Percentiles rank a stretch among this genome's conserved stretches.
Conservation (phyloP, 2,113 vertebrate genomes). For the Chinchilla lanigera region DNA sequence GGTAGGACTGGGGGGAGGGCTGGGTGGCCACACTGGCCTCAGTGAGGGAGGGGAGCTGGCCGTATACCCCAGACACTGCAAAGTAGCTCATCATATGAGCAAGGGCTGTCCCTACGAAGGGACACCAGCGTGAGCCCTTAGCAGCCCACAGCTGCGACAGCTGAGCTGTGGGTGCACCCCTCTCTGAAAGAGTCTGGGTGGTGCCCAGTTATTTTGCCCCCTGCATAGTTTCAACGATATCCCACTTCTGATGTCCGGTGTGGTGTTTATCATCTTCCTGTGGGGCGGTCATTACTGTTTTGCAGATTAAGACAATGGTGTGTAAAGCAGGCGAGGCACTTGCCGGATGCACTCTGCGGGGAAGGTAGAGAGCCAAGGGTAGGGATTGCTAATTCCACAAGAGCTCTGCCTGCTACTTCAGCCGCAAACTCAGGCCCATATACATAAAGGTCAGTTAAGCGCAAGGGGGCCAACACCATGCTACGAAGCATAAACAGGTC, state of each 20-base stretch:
- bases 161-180: background rate
- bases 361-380: background rate
- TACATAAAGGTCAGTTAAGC: background rate
- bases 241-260: background rate
- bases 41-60: too few relatives aligned
- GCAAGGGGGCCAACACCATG: background rate
- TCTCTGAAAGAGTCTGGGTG: too few relatives aligned
- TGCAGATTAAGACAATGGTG: background rate
- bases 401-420: background rate
- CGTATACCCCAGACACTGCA: background rate
- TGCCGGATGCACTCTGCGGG: background rate
- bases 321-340: background rate
- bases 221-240: background rate
- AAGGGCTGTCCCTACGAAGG: background rate
- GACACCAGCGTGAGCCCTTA: rapidly evolving
- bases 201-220: rapidly evolving
- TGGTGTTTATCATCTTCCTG: background rate
- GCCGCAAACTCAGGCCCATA: background rate
- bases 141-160: background rate
- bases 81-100: background rate
- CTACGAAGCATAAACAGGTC: background rate
- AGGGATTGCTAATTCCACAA: too few relatives aligned
- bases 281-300: background rate
- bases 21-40: rapidly evolving
- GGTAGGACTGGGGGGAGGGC: background rate